Percentiles rank a stretch among this genome's conserved stretches.
Conservation (phyloP, 2,888 invertebrate genomes). For the Himalopsyche kuldschensis region DNA sequence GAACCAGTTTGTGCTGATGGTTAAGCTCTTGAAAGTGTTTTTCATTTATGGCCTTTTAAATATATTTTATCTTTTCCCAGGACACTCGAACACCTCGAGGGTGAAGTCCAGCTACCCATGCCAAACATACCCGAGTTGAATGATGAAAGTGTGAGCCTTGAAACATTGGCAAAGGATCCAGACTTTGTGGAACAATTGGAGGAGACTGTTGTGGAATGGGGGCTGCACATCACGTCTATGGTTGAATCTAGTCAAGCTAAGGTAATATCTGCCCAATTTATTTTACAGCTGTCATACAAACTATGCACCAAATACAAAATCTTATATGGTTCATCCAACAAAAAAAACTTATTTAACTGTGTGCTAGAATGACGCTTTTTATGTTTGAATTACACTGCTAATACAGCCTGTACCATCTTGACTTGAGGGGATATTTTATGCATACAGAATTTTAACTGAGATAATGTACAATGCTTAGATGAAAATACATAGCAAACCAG, state of each 20-base stretch:
- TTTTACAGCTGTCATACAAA: background rate
- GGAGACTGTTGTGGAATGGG: constrained; percentile 66
- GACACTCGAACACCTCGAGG: constrained; percentile 75
- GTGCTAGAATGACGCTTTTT: no score
- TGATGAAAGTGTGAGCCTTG: constrained; percentile 47
- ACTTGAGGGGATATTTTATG: no score
- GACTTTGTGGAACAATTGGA: constrained; percentile 62
- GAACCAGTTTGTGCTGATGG: no score
- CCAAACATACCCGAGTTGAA: constrained; percentile 60
- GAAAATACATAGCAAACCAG: no score
- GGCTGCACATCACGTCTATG: constrained; percentile 64
- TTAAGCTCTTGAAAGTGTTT: no score
- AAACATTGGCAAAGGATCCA: constrained; percentile 54
- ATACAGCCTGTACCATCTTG: no score
- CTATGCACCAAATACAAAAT: no score
- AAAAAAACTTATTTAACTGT: no score
- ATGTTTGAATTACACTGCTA: no score
- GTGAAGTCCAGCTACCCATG: constrained; percentile 70
- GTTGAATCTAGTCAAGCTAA: constrained; percentile 58
- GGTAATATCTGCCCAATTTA: constrained; percentile 48
- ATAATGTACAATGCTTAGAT: no score
- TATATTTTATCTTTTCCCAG: constrained; percentile 47
- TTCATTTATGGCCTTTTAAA: background rate
- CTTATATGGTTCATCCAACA: no score
- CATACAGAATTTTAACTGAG: no score